Evolutionary conservation across 2,113 vertebrate species (phyloP).

Genomic region (Ctenodactylus gundi): DNA sequence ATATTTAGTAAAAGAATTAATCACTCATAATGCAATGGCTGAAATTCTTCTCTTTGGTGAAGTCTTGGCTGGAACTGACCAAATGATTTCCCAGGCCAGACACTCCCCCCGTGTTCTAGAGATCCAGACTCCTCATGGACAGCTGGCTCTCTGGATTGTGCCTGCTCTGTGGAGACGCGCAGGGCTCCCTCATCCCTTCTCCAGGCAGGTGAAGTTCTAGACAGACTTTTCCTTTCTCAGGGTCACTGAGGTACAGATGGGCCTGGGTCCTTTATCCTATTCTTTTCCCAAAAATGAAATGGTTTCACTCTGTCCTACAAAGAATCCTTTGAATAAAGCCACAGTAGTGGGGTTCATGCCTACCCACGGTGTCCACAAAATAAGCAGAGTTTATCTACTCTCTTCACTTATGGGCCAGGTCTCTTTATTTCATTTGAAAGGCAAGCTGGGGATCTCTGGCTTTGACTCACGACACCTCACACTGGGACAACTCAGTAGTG

Average conservation of each 20-base stretch:
- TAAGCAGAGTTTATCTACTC: not conserved
- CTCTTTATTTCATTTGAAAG: not conserved
- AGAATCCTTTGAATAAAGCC: not conserved
- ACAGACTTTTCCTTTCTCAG: not conserved
- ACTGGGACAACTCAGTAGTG: not conserved
- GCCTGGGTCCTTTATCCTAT: not conserved
- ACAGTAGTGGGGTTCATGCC: not conserved
- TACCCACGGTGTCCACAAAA: not conserved
- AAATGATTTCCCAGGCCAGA: too few relatives aligned
- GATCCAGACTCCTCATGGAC: not conserved
- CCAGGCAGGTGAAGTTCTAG: not conserved
- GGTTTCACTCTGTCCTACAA: not conserved
- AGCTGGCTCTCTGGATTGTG: not conserved
- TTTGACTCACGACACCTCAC: too few relatives aligned
- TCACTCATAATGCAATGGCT: too few relatives aligned
- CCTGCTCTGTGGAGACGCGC: not conserved
- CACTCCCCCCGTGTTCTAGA: too few relatives aligned
- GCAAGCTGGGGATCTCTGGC: not conserved
- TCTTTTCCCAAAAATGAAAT: not conserved
- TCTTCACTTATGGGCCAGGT: not conserved
- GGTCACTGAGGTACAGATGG: not conserved
- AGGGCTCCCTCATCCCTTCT: not conserved
- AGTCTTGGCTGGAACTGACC: too few relatives aligned
- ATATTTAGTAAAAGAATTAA: too few relatives aligned
- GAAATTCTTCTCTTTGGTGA: too few relatives aligned